Evolutionary conservation across 2,797 vertebrate genomes (phyloP), one percentile per base, ranked within the genome.

Genomic region (Phylloscopus collybita): DNA sequence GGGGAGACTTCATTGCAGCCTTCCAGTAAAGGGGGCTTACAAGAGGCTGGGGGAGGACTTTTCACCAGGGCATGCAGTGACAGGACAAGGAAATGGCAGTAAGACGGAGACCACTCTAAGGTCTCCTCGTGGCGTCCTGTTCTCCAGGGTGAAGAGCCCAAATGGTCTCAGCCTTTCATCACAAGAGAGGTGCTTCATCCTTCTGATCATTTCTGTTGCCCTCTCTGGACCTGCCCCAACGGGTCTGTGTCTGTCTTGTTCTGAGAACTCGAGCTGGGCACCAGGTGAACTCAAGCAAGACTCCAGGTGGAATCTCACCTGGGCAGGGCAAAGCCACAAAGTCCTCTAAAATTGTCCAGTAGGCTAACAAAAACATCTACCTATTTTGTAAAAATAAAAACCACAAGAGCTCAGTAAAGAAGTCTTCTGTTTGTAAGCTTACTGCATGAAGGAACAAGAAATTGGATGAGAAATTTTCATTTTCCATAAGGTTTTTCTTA

Each of bases 51-150:
- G 23, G 34, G 54, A 53, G 42, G 19, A 36, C 12, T 81, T 53
- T 69, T 32, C 32, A 29, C 26, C 10, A 27, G 30, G 16, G 2
- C 4, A 6, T 5, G 34, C 16, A 32, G 22, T 5, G 40, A 25
- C 5, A 44, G 42, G 13, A 29, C 0, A 0, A 59, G 34, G 8
- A 8, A 67, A 42, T 14, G 10, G 4, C 30, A 29, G 7, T 34
- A 13, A 54, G 40, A 19, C 26, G 47, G 21, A 54, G 20, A 8
- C 2, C 15, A 6, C 16, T 19, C 4, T 54, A 26, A 71, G 8
- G 0, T 79, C 40, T 86, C 17, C 5, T 6, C 0, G 1, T 1
- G 59, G 13, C 18, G 6, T 44, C 56, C 18, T 47, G 7, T 32
- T 62, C 59, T 65, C 25, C 16, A n/a, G 26, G 21, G 8, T 71